A percentile compares a stretch with the other conserved stretches of the same genome.
Evolutionary conservation across 2,797 vertebrate genomes (phyloP).

Genomic region (Rhadinocentrus ornatus): DNA sequence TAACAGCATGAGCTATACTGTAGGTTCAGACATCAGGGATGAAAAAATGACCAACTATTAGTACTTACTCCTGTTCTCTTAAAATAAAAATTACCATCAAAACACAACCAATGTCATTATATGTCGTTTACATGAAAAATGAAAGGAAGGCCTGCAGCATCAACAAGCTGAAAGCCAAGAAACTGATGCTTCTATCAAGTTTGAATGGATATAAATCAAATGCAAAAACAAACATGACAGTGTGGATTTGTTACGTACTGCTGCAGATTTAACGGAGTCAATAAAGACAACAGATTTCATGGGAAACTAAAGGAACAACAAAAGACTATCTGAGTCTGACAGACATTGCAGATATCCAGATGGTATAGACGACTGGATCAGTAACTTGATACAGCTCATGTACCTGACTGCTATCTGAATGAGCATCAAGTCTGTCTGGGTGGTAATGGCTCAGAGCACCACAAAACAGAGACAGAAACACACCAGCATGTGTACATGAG

Average conservation of each 20-base stretch:
- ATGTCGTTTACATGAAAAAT: too few species aligned
- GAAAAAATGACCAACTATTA: too few species aligned
- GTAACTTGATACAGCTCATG: conserved; percentile 44
- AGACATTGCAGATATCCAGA: conserved; percentile 31
- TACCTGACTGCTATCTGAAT: conserved; percentile 38
- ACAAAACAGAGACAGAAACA: conserved; percentile 11
- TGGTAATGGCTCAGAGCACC: conserved; percentile 32
- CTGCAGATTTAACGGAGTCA: conserved; percentile 34
- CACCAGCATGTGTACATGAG: neutral
- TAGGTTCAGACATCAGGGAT: too few species aligned
- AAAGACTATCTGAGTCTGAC: conserved; percentile 20
- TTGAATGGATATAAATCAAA: neutral
- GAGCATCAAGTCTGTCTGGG: conserved; percentile 33
- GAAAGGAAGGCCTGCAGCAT: too few species aligned
- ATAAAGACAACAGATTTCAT: conserved; percentile 2
- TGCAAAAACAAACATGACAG: neutral
- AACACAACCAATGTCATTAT: too few species aligned
- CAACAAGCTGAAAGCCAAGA: neutral
- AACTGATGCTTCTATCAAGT: neutral
- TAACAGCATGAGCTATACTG: too few species aligned
- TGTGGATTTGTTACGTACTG: conserved; percentile 19
- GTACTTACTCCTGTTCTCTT: too few species aligned
- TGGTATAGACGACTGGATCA: conserved; percentile 28
- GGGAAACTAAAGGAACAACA: conserved; percentile 1
- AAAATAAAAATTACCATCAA: too few species aligned